Base-by-base conservation (phyloP, 2,797 vertebrate species). In the Adrianichthys oophorus region DNA sequence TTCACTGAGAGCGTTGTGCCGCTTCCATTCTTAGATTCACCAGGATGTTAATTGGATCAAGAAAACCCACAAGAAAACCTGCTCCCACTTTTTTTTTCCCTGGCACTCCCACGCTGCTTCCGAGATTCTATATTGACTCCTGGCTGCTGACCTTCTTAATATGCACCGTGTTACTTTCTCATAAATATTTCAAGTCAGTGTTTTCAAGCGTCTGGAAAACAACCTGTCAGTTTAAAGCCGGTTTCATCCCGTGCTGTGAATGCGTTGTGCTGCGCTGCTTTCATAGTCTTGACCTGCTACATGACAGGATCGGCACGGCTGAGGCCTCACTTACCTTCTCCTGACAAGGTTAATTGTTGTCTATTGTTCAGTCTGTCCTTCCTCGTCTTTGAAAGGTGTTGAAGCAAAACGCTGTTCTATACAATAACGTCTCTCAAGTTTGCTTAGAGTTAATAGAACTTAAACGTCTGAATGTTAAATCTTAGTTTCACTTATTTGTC, bases 171-270 rank as follows among this genome's bases (percentile, higher is more conserved):
- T 83, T 88, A 82, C 86, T 84, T 80, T 77, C 86, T 90, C 88
- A 90, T 91, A 87, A 90, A 92, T 91, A 91, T 91, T 91, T 91
- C 78, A 90, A 85, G 81, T 82, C 75, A 64, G 21, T 89, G 83
- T 90, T 87, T 90, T 87, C 80, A 84, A 72, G 74, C 78, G 78
- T 79, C 82, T 89, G 89, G 32, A 88, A 90, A 88, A 86, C 88
- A 86, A 89, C 80, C 87, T 91, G 89, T 88, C 87, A 87, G 85
- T 83, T 62, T 74, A 71, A 74, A 74, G 84, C 58, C 68, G 62
- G 83, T 87, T 85, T 82, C 70, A 75, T 82, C 74, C 68, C 40
- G 73, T 40, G 37, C 49, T 4, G 65, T 58, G 72, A 76, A 60
- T 82, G 63, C 70, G 50, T 58, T 64, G 72, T 46, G 53, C 72